Percentiles rank a stretch among this genome's conserved stretches.
Evolutionary conservation across 2,113 vertebrate species (phyloP).

Genomic region (pig (Sus scrofa)): DNA sequence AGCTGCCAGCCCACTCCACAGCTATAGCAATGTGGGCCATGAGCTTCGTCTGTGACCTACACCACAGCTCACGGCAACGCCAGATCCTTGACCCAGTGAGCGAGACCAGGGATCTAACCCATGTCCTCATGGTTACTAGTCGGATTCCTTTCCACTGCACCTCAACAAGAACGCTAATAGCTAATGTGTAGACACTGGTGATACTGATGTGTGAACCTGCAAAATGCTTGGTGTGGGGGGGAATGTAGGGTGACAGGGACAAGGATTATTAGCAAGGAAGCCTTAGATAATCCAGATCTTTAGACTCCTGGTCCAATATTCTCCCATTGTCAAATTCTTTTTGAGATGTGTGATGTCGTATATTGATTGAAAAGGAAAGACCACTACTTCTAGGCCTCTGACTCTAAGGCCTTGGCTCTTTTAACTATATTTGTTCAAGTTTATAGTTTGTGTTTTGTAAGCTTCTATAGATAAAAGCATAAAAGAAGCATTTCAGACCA

Average conservation of each 20-base stretch:
- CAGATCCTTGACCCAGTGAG: too few relatives aligned
- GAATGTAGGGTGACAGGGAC: not conserved
- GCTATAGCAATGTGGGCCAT: too few relatives aligned
- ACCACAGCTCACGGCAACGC: too few relatives aligned
- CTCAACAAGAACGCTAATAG: not conserved
- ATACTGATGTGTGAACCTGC: not conserved
- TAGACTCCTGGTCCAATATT: not conserved
- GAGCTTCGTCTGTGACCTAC: too few relatives aligned
- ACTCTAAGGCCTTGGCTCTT: not conserved
- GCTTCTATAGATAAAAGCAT: conserved; percentile 12
- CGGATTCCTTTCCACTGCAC: too few relatives aligned
- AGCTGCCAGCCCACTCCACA: too few relatives aligned
- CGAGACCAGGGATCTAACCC: too few relatives aligned
- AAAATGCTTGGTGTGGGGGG: not conserved
- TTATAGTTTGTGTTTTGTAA: conserved; percentile 48
- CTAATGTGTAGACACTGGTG: not conserved
- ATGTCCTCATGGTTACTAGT: too few relatives aligned
- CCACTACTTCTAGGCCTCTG: not conserved
- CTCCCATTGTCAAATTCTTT: conserved; percentile 1
- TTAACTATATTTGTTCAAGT: not conserved
- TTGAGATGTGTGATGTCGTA: not conserved
- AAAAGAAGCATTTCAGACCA: conserved; percentile 48
- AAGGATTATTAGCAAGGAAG: not conserved
- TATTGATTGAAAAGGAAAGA: not conserved
- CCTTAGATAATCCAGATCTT: not conserved